Evolutionary conservation across 2,888 invertebrate species (phyloP).

Genomic region (Melitaea athalia): DNA sequence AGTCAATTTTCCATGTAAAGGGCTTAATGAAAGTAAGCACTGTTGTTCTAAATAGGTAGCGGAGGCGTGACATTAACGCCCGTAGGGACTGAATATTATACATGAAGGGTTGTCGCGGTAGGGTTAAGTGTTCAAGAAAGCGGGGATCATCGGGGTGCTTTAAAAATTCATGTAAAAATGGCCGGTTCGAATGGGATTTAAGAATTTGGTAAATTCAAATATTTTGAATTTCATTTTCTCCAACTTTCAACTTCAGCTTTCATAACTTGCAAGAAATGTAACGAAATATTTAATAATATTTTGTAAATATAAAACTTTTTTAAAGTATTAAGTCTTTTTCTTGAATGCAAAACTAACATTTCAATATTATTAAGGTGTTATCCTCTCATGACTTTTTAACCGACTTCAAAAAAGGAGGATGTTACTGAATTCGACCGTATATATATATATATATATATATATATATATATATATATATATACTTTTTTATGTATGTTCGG

Average conservation of each 20-base stretch:
- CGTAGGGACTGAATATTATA: conserved; percentile 73
- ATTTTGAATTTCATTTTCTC: not conserved
- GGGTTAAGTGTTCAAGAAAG: conserved; percentile 71
- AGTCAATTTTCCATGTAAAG: conserved; percentile 41
- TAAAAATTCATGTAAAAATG: conserved; percentile 69
- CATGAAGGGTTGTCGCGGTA: conserved; percentile 72
- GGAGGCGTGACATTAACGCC: conserved; percentile 81
- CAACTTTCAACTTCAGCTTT: not conserved
- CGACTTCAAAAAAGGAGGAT: too few relatives aligned
- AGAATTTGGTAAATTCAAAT: not conserved
- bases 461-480: too few relatives aligned
- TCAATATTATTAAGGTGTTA: too few relatives aligned
- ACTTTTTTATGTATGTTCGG: too few relatives aligned
- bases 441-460: too few relatives aligned
- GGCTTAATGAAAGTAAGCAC: conserved; percentile 54
- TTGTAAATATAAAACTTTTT: too few relatives aligned
- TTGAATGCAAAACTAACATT: too few relatives aligned
- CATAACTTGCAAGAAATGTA: not conserved
- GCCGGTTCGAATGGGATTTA: conserved; percentile 42
- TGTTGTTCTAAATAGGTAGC: conserved; percentile 68
- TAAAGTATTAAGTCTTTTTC: too few relatives aligned
- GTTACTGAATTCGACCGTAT: too few relatives aligned
- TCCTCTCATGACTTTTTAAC: too few relatives aligned
- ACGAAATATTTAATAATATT: too few relatives aligned
- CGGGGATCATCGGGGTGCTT: conserved; percentile 55